Base-by-base conservation (phyloP, 2,888 invertebrate species). In the Dusona sp. region DNA sequence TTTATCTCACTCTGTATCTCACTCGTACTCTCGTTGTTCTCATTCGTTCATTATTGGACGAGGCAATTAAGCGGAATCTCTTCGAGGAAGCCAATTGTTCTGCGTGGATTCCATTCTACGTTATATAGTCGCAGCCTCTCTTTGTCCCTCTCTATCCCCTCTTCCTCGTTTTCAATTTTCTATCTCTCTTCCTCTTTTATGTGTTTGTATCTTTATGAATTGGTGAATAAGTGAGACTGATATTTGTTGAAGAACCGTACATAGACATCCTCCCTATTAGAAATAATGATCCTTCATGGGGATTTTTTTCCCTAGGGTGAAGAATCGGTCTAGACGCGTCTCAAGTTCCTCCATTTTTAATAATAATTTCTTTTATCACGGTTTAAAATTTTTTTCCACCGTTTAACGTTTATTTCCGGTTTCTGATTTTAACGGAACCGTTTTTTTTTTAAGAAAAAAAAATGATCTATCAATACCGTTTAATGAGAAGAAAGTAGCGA, bases 51-150 rank as follows among this genome's bases (percentile, higher is more conserved):
- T 88, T 88, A 88, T 88, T 87, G 86, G 88, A 77, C 85, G 78
- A 74, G 86, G 87, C 87, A 88, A 89, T 89, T 87, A 89, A 88
- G 83, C 86, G 86, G 72, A 87, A 88, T 89, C 85, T 84, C 89
- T 70, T 77, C 84, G 79, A 75, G 83, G 80, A 72, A 84, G 81
- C 77, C 79, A 88, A 88, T 88, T 88, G 85, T 88, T 87, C 84
- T 81, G 84, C 87, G 85, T 87, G 88, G 82, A 88, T 88, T 87
- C 80, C 83, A 81, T 82, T 81, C 81, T 82, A 29, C 61, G 61
- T 61, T 29, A 61, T 61, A 29, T 61, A 61, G 29, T 29, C 16
- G 29, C 29, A 29, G 29, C 61, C 29, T 29, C 29, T 48, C 61
- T 61, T 16, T n/a, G n/a, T n/a, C 29, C 3, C 57, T 25, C 51